Percentiles rank a stretch among this genome's conserved stretches.
Evolutionary conservation across 1,140 invertebrate species (phyloP).

Genomic region (Hetaerina americana): DNA sequence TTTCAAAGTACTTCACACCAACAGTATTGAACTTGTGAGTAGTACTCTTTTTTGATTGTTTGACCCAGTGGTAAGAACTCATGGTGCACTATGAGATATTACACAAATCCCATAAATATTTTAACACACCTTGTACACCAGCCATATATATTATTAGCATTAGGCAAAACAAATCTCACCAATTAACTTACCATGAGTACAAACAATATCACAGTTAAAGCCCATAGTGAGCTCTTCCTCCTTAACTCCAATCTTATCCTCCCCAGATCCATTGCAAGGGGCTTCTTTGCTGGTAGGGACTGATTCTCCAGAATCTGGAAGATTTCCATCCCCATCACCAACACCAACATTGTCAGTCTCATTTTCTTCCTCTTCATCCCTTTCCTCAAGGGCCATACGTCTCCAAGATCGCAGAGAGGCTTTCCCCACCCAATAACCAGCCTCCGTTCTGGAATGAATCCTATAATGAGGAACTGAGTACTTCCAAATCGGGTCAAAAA

Average conservation of each 20-base stretch:
- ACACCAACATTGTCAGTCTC: slow-evolving; percentile 17
- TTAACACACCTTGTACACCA: too few species aligned
- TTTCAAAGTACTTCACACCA: too few species aligned
- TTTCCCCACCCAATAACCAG: slow-evolving; percentile 32
- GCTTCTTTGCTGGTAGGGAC: not conserved
- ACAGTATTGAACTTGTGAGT: too few species aligned
- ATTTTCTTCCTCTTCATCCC: slow-evolving; percentile 24
- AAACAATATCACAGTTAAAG: slow-evolving; percentile 44
- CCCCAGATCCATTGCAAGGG: slow-evolving; percentile 13
- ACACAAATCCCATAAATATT: too few species aligned
- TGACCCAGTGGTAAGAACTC: too few species aligned
- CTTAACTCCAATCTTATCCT: slow-evolving; percentile 21
- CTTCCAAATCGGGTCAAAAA: too few species aligned
- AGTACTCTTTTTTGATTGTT: too few species aligned
- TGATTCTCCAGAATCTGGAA: slow-evolving; percentile 1
- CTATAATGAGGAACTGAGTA: too few species aligned
- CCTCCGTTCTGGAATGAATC: too few species aligned
- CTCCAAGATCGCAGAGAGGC: slow-evolving; percentile 31
- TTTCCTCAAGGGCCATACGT: slow-evolving; percentile 19
- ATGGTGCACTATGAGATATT: too few species aligned
- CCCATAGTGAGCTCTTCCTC: slow-evolving; percentile 27
- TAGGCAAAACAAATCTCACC: slow-evolving; percentile 21
- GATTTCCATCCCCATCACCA: slow-evolving; percentile 8
- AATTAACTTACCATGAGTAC: slow-evolving; percentile 31
- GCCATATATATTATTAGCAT: slow-evolving; percentile 18